These are phyloP conservation scores for Ancistrus triradiatus DNA, from an alignment of 2,113 vertebrate genomes.

Conservation along the genomic window DNA sequence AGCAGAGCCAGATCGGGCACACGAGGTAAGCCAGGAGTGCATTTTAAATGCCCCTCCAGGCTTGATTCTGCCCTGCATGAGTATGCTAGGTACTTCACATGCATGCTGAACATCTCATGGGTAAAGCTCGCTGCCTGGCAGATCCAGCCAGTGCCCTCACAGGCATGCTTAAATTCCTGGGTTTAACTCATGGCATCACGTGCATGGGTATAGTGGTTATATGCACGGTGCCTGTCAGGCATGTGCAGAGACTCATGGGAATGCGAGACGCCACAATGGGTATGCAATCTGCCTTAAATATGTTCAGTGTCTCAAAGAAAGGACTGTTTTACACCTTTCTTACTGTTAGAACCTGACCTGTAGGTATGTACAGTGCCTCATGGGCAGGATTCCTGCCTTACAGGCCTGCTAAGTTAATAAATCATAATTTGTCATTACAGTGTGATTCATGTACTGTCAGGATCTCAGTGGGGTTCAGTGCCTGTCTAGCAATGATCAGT, in stretches of 20 bases:
- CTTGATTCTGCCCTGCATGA: slow-evolving; percentile 20
- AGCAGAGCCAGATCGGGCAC: slow-evolving; percentile 16
- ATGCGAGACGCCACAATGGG: neutral
- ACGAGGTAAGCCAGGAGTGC: slow-evolving; percentile 7
- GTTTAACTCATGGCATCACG: neutral
- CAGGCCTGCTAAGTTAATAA: no score
- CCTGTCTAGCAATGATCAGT: no score
- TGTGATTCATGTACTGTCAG: no score
- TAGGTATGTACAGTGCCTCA: no score
- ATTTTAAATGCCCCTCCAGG: slow-evolving; percentile 36
- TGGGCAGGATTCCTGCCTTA: no score
- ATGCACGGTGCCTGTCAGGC: neutral
- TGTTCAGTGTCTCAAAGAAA: no score
- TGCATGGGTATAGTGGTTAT: neutral
- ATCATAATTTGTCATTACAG: no score
- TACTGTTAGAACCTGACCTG: no score
- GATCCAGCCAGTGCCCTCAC: neutral
- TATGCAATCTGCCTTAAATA: slow-evolving; percentile 8
- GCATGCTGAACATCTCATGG: slow-evolving; percentile 24
- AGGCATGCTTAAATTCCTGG: neutral
- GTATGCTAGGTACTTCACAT: slow-evolving; percentile 31
- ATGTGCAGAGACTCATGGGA: neutral
- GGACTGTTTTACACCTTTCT: no score
- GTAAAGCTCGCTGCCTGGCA: slow-evolving; percentile 1
- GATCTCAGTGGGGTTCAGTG: no score